phyloP scores from a whole-genome alignment of 2,888 invertebrate species.

The Diabrotica balteata region DNA sequence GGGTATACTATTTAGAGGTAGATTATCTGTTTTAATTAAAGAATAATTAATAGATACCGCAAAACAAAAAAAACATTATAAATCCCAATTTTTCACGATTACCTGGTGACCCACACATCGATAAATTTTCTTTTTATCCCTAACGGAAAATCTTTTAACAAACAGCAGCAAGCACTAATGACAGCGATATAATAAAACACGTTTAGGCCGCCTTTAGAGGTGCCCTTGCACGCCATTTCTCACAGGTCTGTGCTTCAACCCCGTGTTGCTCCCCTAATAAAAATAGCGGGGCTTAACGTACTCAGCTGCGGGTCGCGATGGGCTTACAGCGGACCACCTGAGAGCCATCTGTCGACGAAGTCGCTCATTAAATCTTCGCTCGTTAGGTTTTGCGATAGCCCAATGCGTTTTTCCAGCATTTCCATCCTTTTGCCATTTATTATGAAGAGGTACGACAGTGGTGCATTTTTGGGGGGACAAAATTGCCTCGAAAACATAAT shows the following conservation, averaged over 20 bases:
- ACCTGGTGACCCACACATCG: slow-evolving; percentile 8
- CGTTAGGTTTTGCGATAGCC: slow-evolving; percentile 50
- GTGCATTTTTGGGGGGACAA: neutral
- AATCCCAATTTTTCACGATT: slow-evolving; percentile 14
- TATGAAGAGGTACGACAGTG: slow-evolving; percentile 11
- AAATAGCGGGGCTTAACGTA: slow-evolving; percentile 41
- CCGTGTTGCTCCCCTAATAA: slow-evolving; percentile 31
- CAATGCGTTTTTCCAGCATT: slow-evolving; percentile 45
- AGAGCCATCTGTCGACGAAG: slow-evolving; percentile 51
- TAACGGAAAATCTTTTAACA: slow-evolving; percentile 6
- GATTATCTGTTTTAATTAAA: too few relatives aligned
- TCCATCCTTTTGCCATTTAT: slow-evolving; percentile 42
- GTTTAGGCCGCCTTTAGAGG: slow-evolving; percentile 7
- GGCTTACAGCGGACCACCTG: slow-evolving; percentile 45
- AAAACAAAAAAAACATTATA: too few relatives aligned
- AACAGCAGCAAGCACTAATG: slow-evolving; percentile 20
- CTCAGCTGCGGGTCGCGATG: slow-evolving; percentile 41
- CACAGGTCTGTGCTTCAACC: slow-evolving; percentile 12
- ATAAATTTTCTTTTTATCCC: slow-evolving; percentile 16
- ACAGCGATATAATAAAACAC: slow-evolving; percentile 29
- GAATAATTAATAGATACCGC: too few relatives aligned
- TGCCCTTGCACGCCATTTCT: slow-evolving; percentile 23
- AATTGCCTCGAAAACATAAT: too few relatives aligned
- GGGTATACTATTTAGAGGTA: too few relatives aligned
- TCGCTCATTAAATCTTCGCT: slow-evolving; percentile 51